Conservation (phyloP, 2,888 invertebrate species). For the Euproctis similis region DNA sequence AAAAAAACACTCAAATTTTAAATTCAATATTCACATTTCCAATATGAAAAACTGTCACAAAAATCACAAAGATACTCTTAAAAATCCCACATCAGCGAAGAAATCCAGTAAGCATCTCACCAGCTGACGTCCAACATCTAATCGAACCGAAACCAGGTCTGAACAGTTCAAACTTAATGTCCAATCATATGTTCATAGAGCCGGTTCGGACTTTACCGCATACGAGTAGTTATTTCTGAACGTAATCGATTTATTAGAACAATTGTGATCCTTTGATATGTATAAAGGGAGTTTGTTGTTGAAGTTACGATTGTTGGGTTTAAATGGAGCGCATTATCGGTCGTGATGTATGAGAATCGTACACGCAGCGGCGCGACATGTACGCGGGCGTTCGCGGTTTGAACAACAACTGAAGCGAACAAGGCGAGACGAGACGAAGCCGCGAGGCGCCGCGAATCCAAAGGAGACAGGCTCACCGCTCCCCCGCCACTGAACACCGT, state of each 20-base stretch:
- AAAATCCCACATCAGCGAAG: constrained; percentile 40
- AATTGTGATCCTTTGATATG: constrained; percentile 27
- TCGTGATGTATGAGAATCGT: constrained; percentile 26
- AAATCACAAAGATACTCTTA: constrained; percentile 42
- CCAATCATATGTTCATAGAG: constrained; percentile 60
- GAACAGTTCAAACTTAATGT: constrained; percentile 34
- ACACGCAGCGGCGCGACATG: constrained; percentile 43
- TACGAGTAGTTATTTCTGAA: constrained; percentile 27
- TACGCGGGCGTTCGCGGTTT: constrained; percentile 51
- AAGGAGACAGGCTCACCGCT: constrained; percentile 28
- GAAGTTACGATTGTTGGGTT: constrained; percentile 46
- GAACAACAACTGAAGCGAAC: constrained; percentile 65
- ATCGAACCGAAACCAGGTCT: constrained; percentile 42
- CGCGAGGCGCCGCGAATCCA: constrained; percentile 16
- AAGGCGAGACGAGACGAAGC: constrained; percentile 20
- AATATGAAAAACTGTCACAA: constrained; percentile 44
- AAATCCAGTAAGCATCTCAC: constrained; percentile 29
- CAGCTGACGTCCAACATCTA: constrained; percentile 52
- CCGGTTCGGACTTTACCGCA: constrained; percentile 47
- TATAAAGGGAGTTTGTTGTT: constrained; percentile 39
- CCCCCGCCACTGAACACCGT: constrained; percentile 40
- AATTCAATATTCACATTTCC: constrained; percentile 62
- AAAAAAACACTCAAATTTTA: constrained; percentile 26
- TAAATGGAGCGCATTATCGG: constrained; percentile 64
- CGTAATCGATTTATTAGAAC: constrained; percentile 23